Percentiles rank a stretch among this genome's conserved stretches.
Conservation (phyloP, 2,113 vertebrate species). For the Otocyon megalotis region DNA sequence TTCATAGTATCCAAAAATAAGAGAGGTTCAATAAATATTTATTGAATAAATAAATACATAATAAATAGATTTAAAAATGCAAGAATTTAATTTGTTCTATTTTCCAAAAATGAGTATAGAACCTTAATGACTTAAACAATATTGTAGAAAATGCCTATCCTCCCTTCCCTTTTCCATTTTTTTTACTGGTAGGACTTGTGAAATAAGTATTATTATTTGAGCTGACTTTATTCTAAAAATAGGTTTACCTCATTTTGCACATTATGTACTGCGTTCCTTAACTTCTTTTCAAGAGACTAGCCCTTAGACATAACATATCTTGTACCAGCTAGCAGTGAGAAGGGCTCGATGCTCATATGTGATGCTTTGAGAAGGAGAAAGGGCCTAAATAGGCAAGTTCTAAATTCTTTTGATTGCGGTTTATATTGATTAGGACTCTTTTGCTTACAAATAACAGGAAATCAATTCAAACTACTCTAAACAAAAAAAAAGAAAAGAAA, state of each 20-base stretch:
- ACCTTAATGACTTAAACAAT: not conserved
- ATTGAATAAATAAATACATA: not conserved
- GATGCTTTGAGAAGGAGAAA: constrained; percentile 4
- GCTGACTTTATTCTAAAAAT: not conserved
- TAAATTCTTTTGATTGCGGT: constrained; percentile 12
- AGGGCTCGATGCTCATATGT: not conserved
- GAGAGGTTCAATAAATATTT: not conserved
- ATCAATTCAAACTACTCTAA: constrained; percentile 45
- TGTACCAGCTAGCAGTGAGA: not conserved
- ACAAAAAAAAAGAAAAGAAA: not conserved
- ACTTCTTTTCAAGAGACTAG: constrained; percentile 2
- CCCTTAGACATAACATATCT: not conserved
- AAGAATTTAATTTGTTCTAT: constrained; percentile 6
- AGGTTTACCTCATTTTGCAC: not conserved
- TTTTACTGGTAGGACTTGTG: not conserved
- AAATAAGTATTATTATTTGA: not conserved
- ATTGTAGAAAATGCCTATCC: not conserved
- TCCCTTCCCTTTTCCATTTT: not conserved
- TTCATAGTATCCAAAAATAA: not conserved
- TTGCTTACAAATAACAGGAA: constrained; percentile 56
- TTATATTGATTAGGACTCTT: not conserved
- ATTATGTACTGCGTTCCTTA: not conserved
- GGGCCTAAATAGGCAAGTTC: not conserved
- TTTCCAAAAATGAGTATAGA: constrained; percentile 35
- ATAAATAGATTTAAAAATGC: not conserved